Evolutionary conservation across 2,797 vertebrate genomes (phyloP), one percentile per base, ranked within the genome.

Genomic region (Bovichtus diacanthus): DNA sequence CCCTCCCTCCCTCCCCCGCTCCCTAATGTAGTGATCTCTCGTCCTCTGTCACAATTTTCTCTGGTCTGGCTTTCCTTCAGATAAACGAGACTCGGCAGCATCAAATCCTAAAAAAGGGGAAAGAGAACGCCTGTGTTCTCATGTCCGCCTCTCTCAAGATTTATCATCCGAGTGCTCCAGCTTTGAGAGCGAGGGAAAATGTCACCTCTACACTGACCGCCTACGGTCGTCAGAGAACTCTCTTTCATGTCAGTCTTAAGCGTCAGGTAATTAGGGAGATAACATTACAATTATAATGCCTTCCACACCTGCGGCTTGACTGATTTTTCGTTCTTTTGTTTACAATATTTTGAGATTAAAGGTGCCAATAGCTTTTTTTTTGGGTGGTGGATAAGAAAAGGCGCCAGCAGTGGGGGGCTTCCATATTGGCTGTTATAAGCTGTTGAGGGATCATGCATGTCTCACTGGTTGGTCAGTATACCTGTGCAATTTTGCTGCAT

Each of bases 11-110:
- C 64, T 81, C 70, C 39, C 74, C 58, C 46, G 2, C 67, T 54
- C 65, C 70, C 81, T 80, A 78, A 91, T 87, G 60, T 88, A 86
- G 84, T 87, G 83, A 86, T 86, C 72, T 76, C 76, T 83, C 81
- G 76, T 72, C 66, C 64, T 76, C 70, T 76, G 74, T 86, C 86
- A 79, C 19, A 5, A 63, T 70, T 71, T 60, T 67, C 74, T 70
- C 34, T 55, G 60, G 50, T 75, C 60, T 72, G 61, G 69, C 53
- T 53, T 83, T 82, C 74, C 49, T 31, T 70, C 60, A 72, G 74
- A 86, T 82, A 86, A 90, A 88, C 69, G 81, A 88, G 49, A 44
- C 69, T 64, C 54, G 61, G 65, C 84, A 86, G 74, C 74, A 79
- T 63, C 61, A 78, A 55, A 78, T 64, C 58, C 68, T 27, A 13